Conservation (phyloP, 2,113 vertebrate species). For the Gadus chalcogrammus region DNA sequence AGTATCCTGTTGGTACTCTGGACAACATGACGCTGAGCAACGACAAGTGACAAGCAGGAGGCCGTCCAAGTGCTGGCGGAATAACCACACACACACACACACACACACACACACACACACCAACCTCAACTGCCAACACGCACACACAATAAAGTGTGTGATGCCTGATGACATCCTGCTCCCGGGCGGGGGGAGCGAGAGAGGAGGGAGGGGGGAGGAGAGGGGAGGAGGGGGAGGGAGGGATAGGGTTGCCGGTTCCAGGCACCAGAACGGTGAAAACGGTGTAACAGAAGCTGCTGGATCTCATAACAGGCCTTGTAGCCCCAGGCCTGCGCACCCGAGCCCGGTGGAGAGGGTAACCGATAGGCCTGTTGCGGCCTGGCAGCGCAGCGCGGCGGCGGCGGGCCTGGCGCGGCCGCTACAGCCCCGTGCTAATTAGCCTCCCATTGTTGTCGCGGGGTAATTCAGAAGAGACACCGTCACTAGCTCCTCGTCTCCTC, state of each 20-base stretch:
- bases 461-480: slow-evolving; percentile 46
- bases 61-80: slow-evolving; percentile 44
- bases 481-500: too few relatives aligned
- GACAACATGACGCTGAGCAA: slow-evolving; percentile 18
- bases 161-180: slow-evolving; percentile 68
- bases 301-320: slow-evolving; percentile 67
- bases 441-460: slow-evolving; percentile 57
- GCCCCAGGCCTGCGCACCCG: slow-evolving; percentile 62
- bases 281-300: slow-evolving; percentile 70
- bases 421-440: slow-evolving; percentile 65
- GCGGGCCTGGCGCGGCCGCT: slow-evolving; percentile 33
- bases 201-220: too few relatives aligned
- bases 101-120: background rate
- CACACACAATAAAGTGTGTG: slow-evolving; percentile 56
- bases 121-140: background rate
- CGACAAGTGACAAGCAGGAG: slow-evolving; percentile 53
- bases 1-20: slow-evolving; percentile 25
- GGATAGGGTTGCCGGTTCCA: slow-evolving; percentile 66
- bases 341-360: slow-evolving; percentile 66
- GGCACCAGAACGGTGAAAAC: slow-evolving; percentile 72
- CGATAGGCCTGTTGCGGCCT: slow-evolving; percentile 60
- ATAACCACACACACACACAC: slow-evolving; percentile 4
- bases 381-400: slow-evolving; percentile 26
- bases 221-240: slow-evolving; percentile 1
- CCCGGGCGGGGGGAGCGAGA: slow-evolving; percentile 26